These are phyloP conservation scores for Pseudochaenichthys georgianus DNA, from an alignment of 2,797 vertebrate species.

Conservation along the genomic window DNA sequence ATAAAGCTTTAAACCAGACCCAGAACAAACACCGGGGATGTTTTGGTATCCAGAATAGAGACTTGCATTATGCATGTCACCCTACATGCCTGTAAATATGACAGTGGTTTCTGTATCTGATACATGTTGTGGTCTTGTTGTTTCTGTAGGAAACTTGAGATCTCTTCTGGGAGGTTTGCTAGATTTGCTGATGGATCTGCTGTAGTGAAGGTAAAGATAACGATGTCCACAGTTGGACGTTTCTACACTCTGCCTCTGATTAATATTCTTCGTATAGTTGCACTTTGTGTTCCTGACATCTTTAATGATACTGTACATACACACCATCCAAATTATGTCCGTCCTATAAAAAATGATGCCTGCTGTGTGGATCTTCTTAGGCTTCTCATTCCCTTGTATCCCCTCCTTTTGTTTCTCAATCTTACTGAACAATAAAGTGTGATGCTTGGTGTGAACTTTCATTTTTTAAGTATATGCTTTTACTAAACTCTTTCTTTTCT, in stretches of 20 bases:
- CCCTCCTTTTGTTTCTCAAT: neutral
- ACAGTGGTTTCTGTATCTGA: neutral
- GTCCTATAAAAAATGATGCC: neutral
- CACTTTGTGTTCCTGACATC: neutral
- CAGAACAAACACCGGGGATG: neutral
- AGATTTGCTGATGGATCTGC: constrained; percentile 96
- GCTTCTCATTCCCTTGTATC: neutral
- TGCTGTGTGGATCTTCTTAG: neutral
- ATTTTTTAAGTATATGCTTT: neutral
- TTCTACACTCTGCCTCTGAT: neutral
- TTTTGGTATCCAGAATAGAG: neutral
- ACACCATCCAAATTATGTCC: neutral
- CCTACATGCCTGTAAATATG: neutral
- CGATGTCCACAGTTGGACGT: neutral
- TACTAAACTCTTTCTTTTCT: neutral
- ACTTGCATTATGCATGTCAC: neutral
- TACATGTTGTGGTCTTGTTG: constrained; percentile 21
- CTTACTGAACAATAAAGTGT: neutral
- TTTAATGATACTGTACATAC: neutral
- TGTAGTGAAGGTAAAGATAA: constrained; percentile 89
- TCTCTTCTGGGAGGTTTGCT: constrained; percentile 93
- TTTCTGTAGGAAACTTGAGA: constrained; percentile 90
- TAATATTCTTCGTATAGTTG: neutral
- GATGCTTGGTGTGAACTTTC: neutral
- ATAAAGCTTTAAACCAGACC: neutral